phyloP scores from a whole-genome alignment of 2,888 invertebrate species.

The Eupithecia inturbata region DNA sequence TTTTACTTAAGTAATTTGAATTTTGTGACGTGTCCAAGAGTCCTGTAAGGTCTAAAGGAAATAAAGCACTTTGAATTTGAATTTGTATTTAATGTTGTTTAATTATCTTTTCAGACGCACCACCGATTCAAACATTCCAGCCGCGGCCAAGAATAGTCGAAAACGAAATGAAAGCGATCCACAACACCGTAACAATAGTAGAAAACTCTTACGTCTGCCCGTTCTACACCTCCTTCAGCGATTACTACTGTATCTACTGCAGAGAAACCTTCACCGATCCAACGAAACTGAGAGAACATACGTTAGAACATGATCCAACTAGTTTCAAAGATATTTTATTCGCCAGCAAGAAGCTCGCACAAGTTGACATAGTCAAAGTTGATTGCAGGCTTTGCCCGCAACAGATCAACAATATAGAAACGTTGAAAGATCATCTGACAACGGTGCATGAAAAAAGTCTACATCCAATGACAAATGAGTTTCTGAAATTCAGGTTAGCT shows the following conservation, averaged over 20 bases:
- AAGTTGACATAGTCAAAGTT: slow-evolving; percentile 65
- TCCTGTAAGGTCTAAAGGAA: too few species aligned
- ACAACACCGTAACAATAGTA: slow-evolving; percentile 62
- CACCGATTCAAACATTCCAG: slow-evolving; percentile 5
- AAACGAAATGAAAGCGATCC: slow-evolving; percentile 54
- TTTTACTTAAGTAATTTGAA: too few species aligned
- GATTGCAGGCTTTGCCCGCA: slow-evolving; percentile 69
- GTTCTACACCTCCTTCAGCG: slow-evolving; percentile 69
- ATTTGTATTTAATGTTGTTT: too few species aligned
- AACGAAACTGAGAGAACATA: slow-evolving; percentile 63
- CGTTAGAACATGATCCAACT: slow-evolving; percentile 62
- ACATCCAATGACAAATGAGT: slow-evolving; percentile 60
- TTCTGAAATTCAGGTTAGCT: slow-evolving; percentile 66
- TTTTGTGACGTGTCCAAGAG: too few species aligned
- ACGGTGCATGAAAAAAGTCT: slow-evolving; percentile 57
- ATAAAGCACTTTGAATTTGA: too few species aligned
- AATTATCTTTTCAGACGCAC: slow-evolving; percentile 46
- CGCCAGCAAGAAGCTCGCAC: slow-evolving; percentile 58
- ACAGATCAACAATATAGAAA: slow-evolving; percentile 58
- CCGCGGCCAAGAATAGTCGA: slow-evolving; percentile 52
- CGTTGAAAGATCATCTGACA: slow-evolving; percentile 61
- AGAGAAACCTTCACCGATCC: slow-evolving; percentile 69
- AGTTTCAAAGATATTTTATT: slow-evolving; percentile 57
- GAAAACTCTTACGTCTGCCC: slow-evolving; percentile 72
- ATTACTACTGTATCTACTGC: slow-evolving; percentile 70